These are phyloP conservation scores for Podilymbus podiceps DNA, from an alignment of 2,113 vertebrate genomes.

Conservation along the genomic window DNA sequence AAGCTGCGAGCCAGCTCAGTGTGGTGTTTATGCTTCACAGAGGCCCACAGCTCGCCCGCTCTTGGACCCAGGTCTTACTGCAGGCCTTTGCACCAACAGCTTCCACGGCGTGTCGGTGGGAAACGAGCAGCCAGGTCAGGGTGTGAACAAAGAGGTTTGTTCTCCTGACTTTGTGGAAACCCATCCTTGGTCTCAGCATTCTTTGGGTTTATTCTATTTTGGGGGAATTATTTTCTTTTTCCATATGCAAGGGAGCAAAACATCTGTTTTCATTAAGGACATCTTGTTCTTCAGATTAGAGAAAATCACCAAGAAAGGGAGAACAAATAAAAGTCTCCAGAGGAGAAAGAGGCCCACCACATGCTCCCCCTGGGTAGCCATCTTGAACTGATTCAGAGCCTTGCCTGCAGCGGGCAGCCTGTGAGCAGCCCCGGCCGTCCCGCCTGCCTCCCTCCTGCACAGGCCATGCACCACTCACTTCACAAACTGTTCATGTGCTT, in stretches of 20 bases:
- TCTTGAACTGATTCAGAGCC: neutral
- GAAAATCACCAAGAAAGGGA: constrained; percentile 49
- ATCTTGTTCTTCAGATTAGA: constrained; percentile 59
- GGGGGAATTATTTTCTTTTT: neutral
- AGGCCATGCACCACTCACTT: neutral
- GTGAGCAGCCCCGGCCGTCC: neutral
- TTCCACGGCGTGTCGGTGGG: fast-evolving
- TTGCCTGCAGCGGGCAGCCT: neutral
- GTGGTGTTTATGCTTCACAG: constrained; percentile 21
- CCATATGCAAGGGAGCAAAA: constrained; percentile 35
- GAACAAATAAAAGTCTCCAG: constrained; percentile 40
- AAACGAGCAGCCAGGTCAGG: neutral
- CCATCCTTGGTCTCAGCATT: neutral
- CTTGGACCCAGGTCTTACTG: neutral
- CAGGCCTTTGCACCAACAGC: neutral
- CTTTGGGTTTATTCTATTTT: constrained; percentile 21
- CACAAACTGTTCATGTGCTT: neutral
- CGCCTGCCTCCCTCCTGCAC: neutral
- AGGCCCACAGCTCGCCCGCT: neutral
- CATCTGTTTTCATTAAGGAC: constrained; percentile 61
- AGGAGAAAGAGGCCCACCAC: neutral
- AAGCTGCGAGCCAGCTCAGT: constrained; percentile 29
- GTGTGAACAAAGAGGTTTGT: neutral
- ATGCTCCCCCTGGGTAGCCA: neutral
- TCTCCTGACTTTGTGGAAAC: neutral